Evolutionary conservation across 2,888 invertebrate species (phyloP).

Genomic region (Cylloceria caligata): DNA sequence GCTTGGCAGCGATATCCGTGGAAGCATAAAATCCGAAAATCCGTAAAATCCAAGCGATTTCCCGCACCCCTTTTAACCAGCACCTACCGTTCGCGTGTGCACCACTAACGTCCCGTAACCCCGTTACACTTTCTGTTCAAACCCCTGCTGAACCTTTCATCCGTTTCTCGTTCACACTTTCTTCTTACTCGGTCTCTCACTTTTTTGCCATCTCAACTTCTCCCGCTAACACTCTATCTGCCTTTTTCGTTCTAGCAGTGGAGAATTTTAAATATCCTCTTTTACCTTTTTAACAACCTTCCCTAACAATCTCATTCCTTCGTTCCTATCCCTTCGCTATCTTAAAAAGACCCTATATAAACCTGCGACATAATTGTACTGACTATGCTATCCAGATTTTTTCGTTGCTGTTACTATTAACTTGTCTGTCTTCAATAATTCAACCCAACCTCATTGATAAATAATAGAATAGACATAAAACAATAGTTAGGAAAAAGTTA

Average conservation of each 20-base stretch:
- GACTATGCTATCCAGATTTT: no score
- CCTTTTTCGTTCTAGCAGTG: not conserved
- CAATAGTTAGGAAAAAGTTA: not conserved
- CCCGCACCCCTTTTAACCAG: slow-evolving; percentile 47
- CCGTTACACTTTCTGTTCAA: slow-evolving; percentile 26
- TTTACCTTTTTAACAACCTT: not conserved
- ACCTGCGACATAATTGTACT: no score
- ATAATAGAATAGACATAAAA: not conserved
- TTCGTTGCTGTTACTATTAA: not conserved
- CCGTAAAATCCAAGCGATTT: slow-evolving; percentile 77
- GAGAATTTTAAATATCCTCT: not conserved
- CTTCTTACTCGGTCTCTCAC: not conserved
- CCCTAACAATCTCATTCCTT: not conserved
- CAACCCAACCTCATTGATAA: not conserved
- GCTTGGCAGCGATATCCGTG: slow-evolving; percentile 45
- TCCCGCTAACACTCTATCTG: not conserved
- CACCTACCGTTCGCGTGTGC: slow-evolving; percentile 16
- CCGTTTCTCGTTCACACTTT: slow-evolving; percentile 24
- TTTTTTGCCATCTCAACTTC: slow-evolving; percentile 18
- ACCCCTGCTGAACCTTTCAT: slow-evolving; percentile 8
- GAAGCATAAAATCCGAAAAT: slow-evolving; percentile 79
- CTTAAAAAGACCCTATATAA: not conserved
- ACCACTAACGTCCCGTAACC: slow-evolving; percentile 29
- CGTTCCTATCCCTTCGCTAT: not conserved
- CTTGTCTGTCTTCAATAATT: not conserved